Evolutionary conservation across 37 sponge, comb jelly and placozoan genomes (phyloP).

Genomic region (Bolinopsis microptera): DNA sequence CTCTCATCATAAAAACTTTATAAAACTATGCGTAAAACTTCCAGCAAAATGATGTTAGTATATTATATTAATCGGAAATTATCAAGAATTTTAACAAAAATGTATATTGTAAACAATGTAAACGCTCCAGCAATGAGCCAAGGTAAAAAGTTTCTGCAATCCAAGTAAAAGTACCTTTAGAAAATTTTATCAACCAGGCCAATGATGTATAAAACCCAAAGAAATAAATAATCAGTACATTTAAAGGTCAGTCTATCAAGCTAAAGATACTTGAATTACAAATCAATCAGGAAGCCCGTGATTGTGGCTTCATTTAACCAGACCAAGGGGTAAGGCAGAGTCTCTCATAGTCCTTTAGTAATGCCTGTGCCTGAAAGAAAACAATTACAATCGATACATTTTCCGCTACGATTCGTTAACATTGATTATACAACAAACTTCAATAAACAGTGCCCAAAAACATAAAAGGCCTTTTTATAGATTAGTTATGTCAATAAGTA

Average conservation of each 20-base stretch:
- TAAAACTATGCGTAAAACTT: neutral
- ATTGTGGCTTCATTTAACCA: neutral
- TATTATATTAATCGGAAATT: neutral
- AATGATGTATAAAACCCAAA: conserved; percentile 54
- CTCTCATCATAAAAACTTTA: neutral
- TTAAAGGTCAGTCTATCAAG: neutral
- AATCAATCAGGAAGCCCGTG: neutral
- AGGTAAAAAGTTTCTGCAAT: neutral
- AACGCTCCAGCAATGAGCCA: neutral
- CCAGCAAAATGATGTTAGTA: neutral
- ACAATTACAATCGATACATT: too few relatives aligned
- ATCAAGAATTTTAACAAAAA: neutral
- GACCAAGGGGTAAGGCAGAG: neutral
- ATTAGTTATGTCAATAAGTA: too few relatives aligned
- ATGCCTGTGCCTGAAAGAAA: conserved; percentile 44
- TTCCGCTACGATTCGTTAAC: too few relatives aligned
- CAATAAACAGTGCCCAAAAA: too few relatives aligned
- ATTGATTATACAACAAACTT: too few relatives aligned
- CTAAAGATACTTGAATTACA: neutral
- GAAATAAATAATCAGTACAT: conserved; percentile 46
- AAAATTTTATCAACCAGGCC: neutral
- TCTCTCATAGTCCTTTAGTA: neutral
- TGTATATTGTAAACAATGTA: neutral
- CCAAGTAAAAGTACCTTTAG: neutral
- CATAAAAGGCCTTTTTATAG: too few relatives aligned